These are phyloP conservation scores for Aviceda subcristata DNA, from an alignment of 2,113 vertebrate genomes.

Conservation along the genomic window DNA sequence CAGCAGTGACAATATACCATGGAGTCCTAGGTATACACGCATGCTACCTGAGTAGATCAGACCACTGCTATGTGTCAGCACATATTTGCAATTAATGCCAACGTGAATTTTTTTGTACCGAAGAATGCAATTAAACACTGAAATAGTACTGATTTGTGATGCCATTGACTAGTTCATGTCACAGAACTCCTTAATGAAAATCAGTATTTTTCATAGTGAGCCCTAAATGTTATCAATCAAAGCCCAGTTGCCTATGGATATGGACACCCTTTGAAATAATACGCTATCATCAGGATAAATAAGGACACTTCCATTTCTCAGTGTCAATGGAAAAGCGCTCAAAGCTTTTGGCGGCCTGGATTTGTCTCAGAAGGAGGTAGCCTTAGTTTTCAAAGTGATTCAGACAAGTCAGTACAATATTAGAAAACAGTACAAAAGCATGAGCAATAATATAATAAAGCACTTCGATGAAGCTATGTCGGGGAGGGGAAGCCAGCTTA, in stretches of 20 bases:
- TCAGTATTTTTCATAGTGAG: neutral
- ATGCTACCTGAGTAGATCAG: neutral
- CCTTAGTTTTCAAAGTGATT: constrained; percentile 50
- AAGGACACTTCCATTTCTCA: constrained; percentile 30
- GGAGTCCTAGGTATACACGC: accelerated
- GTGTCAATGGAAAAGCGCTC: neutral
- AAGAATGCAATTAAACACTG: neutral
- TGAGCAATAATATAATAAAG: constrained; percentile 14
- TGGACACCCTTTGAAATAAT: constrained; percentile 30
- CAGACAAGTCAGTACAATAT: constrained; percentile 54
- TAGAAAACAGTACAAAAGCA: constrained; percentile 50
- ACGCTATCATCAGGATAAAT: neutral
- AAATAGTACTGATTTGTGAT: neutral
- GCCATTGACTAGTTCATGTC: neutral
- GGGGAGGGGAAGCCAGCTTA: neutral
- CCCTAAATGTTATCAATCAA: constrained; percentile 32
- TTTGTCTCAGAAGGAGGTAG: constrained; percentile 54
- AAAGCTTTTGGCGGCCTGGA: constrained; percentile 40
- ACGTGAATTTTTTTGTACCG: neutral
- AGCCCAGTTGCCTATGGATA: neutral
- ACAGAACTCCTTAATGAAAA: constrained; percentile 5
- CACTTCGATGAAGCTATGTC: constrained; percentile 41
- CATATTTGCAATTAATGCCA: neutral
- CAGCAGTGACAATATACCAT: neutral
- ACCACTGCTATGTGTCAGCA: neutral